These are phyloP conservation scores for Kryptolebias ocellatus DNA, from an alignment of 2,797 vertebrate species.

Conservation along the genomic window DNA sequence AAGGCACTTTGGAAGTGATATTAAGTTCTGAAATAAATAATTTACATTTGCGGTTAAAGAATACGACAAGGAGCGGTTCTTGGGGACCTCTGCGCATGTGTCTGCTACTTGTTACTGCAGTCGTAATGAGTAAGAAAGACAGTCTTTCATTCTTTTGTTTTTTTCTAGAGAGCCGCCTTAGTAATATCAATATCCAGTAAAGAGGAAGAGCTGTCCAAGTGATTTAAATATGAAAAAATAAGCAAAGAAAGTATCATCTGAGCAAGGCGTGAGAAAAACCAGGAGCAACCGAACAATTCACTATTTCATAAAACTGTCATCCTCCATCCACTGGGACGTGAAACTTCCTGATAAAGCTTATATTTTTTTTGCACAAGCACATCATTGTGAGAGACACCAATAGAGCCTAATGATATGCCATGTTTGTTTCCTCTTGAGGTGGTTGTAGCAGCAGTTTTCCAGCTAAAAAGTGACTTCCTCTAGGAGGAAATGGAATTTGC, in stretches of 20 bases:
- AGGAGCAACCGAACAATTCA: slow-evolving; percentile 29
- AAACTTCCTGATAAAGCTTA: slow-evolving; percentile 39
- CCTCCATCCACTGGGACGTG: slow-evolving; percentile 6
- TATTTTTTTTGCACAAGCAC: slow-evolving; percentile 52
- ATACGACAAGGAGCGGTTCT: slow-evolving; percentile 48
- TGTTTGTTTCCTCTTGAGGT: slow-evolving; percentile 74
- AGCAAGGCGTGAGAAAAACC: slow-evolving; percentile 25
- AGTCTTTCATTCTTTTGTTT: slow-evolving; percentile 63
- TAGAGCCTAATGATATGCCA: slow-evolving; percentile 57
- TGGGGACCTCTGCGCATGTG: slow-evolving; percentile 57
- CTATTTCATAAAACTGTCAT: slow-evolving; percentile 3
- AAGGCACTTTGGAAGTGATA: slow-evolving; percentile 62
- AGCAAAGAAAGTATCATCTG: slow-evolving; percentile 32
- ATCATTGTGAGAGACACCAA: slow-evolving; percentile 53
- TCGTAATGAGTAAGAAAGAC: slow-evolving; percentile 62
- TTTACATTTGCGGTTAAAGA: slow-evolving; percentile 20
- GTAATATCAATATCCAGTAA: slow-evolving; percentile 53
- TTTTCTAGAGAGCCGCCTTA: slow-evolving; percentile 46
- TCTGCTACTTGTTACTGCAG: slow-evolving; percentile 64
- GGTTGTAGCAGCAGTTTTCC: slow-evolving; percentile 66
- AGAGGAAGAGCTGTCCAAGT: slow-evolving; percentile 62
- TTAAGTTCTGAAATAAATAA: slow-evolving; percentile 70
- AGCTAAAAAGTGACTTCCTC: slow-evolving; percentile 78
- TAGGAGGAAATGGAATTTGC: slow-evolving; percentile 78
- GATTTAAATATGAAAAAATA: slow-evolving; percentile 56